These are phyloP conservation scores for Lepidurus arcticus DNA, from an alignment of 1,140 invertebrate genomes.

Conservation along the genomic window DNA sequence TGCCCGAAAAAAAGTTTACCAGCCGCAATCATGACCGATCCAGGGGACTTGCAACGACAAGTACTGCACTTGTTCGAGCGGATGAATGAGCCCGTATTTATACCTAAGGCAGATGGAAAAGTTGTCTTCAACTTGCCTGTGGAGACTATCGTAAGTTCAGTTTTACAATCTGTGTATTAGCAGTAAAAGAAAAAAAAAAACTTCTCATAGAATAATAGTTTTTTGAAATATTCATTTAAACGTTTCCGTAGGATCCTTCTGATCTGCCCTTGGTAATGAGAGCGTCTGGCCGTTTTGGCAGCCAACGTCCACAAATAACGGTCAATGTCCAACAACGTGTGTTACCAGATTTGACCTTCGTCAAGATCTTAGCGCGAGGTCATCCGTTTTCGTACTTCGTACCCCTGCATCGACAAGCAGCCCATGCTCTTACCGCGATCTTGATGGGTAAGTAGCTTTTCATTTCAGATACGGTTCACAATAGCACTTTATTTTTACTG, in stretches of 20 bases:
- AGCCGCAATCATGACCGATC: not conserved
- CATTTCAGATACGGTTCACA: not conserved
- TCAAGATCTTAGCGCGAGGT: slow-evolving; percentile 34
- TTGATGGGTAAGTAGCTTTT: slow-evolving; percentile 36
- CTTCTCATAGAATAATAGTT: not conserved
- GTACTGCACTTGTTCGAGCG: slow-evolving; percentile 31
- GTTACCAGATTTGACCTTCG: slow-evolving; percentile 24
- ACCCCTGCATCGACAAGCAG: slow-evolving; percentile 36
- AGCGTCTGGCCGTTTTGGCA: not conserved
- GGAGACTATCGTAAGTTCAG: not conserved
- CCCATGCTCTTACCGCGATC: slow-evolving; percentile 32
- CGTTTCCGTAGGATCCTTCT: not conserved
- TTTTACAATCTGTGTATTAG: not conserved
- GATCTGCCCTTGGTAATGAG: too few species aligned
- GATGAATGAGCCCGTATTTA: slow-evolving; percentile 14
- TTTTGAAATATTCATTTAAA: not conserved
- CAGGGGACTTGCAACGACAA: not conserved
- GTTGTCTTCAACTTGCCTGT: not conserved
- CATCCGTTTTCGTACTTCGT: slow-evolving; percentile 37
- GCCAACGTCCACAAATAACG: not conserved
- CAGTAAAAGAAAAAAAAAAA: not conserved
- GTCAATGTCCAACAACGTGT: not conserved
- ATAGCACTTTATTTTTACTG: slow-evolving; percentile 16
- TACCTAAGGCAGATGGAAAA: slow-evolving; percentile 15
- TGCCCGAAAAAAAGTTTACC: not conserved